Conservation (phyloP, 2,113 vertebrate genomes). For the Falcunculus frontatus region DNA sequence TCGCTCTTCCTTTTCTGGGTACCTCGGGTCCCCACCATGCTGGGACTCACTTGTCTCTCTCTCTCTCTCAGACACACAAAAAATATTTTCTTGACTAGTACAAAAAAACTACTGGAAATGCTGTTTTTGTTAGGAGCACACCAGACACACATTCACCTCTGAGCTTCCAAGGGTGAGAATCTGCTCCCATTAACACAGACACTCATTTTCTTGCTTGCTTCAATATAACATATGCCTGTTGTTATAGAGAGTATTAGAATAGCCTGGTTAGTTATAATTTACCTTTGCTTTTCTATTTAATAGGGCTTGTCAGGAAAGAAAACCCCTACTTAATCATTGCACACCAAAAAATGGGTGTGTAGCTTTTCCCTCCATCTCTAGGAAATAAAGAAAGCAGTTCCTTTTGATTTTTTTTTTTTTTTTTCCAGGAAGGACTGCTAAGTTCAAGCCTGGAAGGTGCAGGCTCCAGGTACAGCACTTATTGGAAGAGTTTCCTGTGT, state of each 20-base stretch:
- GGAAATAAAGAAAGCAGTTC: not conserved
- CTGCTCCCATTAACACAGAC: not conserved
- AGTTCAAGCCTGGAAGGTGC: not conserved
- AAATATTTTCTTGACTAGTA: not conserved
- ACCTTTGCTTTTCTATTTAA: not conserved
- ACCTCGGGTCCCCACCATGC: fast-evolving
- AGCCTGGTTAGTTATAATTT: not conserved
- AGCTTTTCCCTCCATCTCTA: fast-evolving
- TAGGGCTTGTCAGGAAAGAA: not conserved
- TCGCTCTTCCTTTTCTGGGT: not conserved
- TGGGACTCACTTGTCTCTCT: not conserved
- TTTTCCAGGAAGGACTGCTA: not conserved
- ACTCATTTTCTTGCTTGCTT: not conserved
- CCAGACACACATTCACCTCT: not conserved
- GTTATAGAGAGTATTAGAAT: not conserved
- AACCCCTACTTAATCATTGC: not conserved
- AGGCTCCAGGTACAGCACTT: not conserved
- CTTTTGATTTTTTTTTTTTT: not conserved
- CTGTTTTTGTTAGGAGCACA: not conserved
- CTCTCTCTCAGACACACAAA: not conserved
- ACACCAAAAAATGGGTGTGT: not conserved
- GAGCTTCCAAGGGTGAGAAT: not conserved
- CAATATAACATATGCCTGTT: not conserved
- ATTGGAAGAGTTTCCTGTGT: not conserved
- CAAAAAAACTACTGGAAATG: not conserved